Evolutionary conservation across 2,113 vertebrate genomes (phyloP).

Genomic region (Otis tarda): DNA sequence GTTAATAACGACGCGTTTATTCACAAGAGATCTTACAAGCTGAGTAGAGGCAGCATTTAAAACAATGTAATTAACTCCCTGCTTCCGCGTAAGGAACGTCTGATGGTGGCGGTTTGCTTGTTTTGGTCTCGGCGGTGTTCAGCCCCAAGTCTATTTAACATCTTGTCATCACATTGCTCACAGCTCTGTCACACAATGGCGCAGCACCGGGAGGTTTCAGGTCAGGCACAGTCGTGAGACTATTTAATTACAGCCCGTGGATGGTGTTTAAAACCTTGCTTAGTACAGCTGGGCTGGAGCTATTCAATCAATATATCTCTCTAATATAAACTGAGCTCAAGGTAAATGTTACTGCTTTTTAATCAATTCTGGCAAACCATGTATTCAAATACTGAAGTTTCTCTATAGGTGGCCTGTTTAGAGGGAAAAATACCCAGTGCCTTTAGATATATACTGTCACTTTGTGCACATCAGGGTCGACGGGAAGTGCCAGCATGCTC

Average conservation of each 20-base stretch:
- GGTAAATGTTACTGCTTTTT: not conserved
- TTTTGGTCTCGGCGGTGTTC: not conserved
- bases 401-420: not conserved
- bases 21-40: not conserved
- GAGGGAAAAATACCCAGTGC: not conserved
- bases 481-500: not conserved
- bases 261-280: not conserved
- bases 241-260: not conserved
- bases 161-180: not conserved
- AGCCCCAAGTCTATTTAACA: fast-evolving
- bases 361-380: not conserved
- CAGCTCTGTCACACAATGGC: not conserved
- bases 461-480: fast-evolving
- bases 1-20: not conserved
- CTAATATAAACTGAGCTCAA: not conserved
- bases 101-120: not conserved
- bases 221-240: not conserved
- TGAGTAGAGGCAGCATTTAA: not conserved
- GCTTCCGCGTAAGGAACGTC: not conserved
- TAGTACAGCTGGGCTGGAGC: not conserved
- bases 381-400: not conserved
- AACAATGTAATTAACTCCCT: not conserved
- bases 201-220: not conserved
- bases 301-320: not conserved
- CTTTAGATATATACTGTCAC: fast-evolving